Base-by-base conservation (phyloP, 2,888 invertebrate genomes). In the Idaea aversata region DNA sequence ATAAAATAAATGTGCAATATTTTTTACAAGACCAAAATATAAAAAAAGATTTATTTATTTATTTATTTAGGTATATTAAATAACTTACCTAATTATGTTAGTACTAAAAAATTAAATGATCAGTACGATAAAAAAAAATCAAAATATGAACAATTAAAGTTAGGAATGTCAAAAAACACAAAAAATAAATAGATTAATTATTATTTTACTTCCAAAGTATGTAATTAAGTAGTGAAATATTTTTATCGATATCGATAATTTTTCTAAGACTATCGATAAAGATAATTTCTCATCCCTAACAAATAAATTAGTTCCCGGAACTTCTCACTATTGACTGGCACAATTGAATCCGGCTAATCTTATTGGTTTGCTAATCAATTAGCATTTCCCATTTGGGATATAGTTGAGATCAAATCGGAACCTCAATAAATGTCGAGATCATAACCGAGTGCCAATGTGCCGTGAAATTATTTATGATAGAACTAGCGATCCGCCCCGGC, bases 301-400 rank as follows among this genome's bases (percentile, higher is more conserved):
- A 25, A 59, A 59, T 59, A 59, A 59, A 59, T 59, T 59, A 59
- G 59, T 59, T 59, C 59, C 59, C 59, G 25, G 34, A 59, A 59
- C 59, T 59, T 59, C 47, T 59, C 47, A 60, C 47, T 34, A 63
- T 65, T 62, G 66, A 25, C 66, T 59, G 64, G 34, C 67, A 70
- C 67, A 70, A 71, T 71, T 71, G 65, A 67, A 71, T 72, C 69
- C 69, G 65, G 63, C 64, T 71, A 75, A 75, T 75, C 71, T 70
- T 70, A 72, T 74, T 74, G 74, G 69, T 65, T 71, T 67, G 65
- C 69, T 66, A 67, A 72, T 74, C 72, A 71, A 74, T 75, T 75
- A 73, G 65, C 67, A 64, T 64, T 67, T 70, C 71, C 34, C 69
- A 65, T 58, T 60, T 34, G 36, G 67, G 67, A 65, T 10, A 47